These are phyloP conservation scores for Schizothorax lantsangensis DNA, from an alignment of 2,797 vertebrate species.

Conservation along the genomic window DNA sequence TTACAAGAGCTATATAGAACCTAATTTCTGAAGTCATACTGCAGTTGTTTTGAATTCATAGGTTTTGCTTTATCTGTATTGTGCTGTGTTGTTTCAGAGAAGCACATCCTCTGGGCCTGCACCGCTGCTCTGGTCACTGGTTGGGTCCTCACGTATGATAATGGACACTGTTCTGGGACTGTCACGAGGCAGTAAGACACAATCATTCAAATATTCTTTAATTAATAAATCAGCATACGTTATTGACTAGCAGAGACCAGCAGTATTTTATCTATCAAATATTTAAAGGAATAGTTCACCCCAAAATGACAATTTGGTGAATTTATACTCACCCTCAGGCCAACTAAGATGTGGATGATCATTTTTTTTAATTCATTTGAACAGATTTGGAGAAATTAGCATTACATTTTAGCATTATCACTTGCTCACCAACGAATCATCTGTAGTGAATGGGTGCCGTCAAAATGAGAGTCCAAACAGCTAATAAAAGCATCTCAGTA, in stretches of 20 bases:
- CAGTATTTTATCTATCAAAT: background rate
- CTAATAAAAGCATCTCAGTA: background rate
- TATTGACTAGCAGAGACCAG: background rate
- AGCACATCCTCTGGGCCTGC: conserved; percentile 40
- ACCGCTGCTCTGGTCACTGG: conserved; percentile 33
- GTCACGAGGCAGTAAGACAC: conserved; percentile 39
- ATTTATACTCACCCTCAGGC: background rate
- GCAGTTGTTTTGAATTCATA: background rate
- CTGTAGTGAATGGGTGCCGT: background rate
- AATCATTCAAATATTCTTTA: background rate
- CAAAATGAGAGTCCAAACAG: background rate
- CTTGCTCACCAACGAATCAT: background rate
- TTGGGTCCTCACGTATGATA: conserved; percentile 46
- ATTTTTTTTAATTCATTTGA: background rate
- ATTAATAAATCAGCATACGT: background rate
- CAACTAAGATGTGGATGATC: background rate
- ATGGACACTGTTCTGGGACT: background rate
- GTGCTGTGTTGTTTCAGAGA: conserved; percentile 41
- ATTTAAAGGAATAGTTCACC: background rate
- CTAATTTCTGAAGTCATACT: background rate
- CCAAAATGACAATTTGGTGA: background rate
- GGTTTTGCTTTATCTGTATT: background rate
- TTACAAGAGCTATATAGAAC: background rate
- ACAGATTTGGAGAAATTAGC: background rate
- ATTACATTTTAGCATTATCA: background rate